Evolutionary conservation across 2,888 invertebrate species (phyloP).

Genomic region (Neoitamus cyanurus): DNA sequence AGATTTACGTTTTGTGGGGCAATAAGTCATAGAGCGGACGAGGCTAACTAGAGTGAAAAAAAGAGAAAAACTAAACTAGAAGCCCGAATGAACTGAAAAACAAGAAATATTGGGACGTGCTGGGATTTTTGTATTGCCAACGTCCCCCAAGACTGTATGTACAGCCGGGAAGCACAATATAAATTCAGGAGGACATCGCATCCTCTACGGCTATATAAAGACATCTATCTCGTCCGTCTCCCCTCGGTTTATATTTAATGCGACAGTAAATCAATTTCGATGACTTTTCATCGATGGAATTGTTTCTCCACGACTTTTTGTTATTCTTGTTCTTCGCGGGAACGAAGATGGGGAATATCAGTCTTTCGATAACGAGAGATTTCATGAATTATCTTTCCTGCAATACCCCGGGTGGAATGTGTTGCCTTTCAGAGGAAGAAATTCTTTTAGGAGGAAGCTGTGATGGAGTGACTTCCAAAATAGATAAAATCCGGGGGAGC

Average conservation of each 20-base stretch:
- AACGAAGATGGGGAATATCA: background rate
- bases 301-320: slow-evolving; percentile 5
- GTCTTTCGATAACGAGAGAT: slow-evolving; percentile 5
- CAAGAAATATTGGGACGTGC: background rate
- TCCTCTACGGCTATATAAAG: background rate
- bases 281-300: slow-evolving; percentile 20
- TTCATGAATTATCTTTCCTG: background rate
- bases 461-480: background rate
- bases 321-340: background rate
- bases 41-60: background rate
- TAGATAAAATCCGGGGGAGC: background rate
- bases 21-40: background rate
- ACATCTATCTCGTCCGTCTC: background rate
- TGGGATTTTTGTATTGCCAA: slow-evolving; percentile 11
- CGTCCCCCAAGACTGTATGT: background rate
- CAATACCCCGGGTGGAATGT: background rate
- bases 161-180: background rate
- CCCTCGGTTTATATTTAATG: slow-evolving; percentile 7
- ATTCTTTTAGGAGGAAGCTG: background rate
- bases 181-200: background rate
- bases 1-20: slow-evolving; percentile 18
- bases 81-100: slow-evolving; percentile 2
- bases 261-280: slow-evolving; percentile 28
- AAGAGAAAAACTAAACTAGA: background rate
- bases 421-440: background rate